phyloP scores from a whole-genome alignment of 2,113 vertebrate genomes.

The Andinoacara biseriatus region DNA sequence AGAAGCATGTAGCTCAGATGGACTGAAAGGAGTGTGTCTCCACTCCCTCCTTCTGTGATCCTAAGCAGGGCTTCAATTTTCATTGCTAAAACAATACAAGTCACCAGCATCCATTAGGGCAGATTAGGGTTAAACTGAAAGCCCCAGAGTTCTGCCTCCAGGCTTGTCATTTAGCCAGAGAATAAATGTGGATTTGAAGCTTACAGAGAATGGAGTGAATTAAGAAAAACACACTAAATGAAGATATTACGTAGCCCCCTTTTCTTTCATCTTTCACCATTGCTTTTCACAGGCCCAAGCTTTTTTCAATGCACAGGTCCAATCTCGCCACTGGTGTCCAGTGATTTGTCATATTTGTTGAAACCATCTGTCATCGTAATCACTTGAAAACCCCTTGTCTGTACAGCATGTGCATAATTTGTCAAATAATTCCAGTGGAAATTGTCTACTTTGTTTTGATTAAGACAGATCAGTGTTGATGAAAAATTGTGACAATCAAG shows the following conservation, averaged over 20 bases:
- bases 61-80: conserved; percentile 42
- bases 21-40: conserved; percentile 39
- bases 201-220: conserved; percentile 2
- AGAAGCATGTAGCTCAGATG: conserved; percentile 37
- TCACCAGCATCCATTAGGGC: conserved; percentile 40
- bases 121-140: conserved; percentile 53
- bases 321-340: not conserved
- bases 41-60: conserved; percentile 27
- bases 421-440: conserved; percentile 13
- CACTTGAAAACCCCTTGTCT: not conserved
- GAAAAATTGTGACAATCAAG: not conserved
- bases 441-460: conserved; percentile 18
- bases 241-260: not conserved
- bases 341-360: conserved; percentile 28
- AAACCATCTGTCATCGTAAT: conserved; percentile 35
- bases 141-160: conserved; percentile 21
- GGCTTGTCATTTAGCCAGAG: conserved; percentile 6
- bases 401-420: not conserved
- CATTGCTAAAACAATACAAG: conserved; percentile 66
- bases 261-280: not conserved
- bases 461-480: not conserved
- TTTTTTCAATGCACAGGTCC: not conserved
- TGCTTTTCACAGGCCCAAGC: not conserved
- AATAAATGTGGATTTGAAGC: conserved; percentile 6
- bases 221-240: conserved; percentile 1